phyloP scores from a whole-genome alignment of 2,888 invertebrate genomes.

The Andrena haemorrhoa region DNA sequence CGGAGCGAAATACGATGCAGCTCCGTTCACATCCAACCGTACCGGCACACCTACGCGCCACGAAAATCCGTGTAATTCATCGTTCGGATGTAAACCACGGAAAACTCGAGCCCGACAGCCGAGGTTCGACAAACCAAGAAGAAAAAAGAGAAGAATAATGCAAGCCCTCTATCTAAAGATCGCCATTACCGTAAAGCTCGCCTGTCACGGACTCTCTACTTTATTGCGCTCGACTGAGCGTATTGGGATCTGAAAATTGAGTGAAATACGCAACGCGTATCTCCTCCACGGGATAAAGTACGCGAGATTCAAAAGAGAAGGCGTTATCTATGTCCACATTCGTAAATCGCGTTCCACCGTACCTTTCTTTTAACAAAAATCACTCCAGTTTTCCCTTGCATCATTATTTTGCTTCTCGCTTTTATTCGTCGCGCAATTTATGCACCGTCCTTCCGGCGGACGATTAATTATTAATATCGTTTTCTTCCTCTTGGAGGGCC shows the following conservation, averaged over 20 bases:
- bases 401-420: neutral
- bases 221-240: slow-evolving; percentile 22
- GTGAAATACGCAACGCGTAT: slow-evolving; percentile 10
- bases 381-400: neutral
- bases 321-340: neutral
- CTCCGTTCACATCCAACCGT: slow-evolving; percentile 8
- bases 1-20: slow-evolving; percentile 26
- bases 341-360: slow-evolving; percentile 13
- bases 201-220: slow-evolving; percentile 13
- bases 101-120: slow-evolving; percentile 7
- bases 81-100: slow-evolving; percentile 22
- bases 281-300: slow-evolving; percentile 1
- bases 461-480: too few relatives aligned
- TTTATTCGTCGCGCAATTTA: neutral
- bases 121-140: neutral
- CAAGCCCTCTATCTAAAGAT: slow-evolving; percentile 10
- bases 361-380: neutral
- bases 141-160: neutral
- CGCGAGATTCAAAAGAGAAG: slow-evolving; percentile 14
- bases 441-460: too few relatives aligned
- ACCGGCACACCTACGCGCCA: neutral
- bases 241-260: slow-evolving; percentile 32
- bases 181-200: slow-evolving; percentile 26
- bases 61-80: slow-evolving; percentile 36
- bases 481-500: too few relatives aligned